A percentile compares a stretch with the other conserved stretches of the same genome.
Evolutionary conservation across 2,797 vertebrate species (phyloP).

Genomic region (Lerista edwardsae): DNA sequence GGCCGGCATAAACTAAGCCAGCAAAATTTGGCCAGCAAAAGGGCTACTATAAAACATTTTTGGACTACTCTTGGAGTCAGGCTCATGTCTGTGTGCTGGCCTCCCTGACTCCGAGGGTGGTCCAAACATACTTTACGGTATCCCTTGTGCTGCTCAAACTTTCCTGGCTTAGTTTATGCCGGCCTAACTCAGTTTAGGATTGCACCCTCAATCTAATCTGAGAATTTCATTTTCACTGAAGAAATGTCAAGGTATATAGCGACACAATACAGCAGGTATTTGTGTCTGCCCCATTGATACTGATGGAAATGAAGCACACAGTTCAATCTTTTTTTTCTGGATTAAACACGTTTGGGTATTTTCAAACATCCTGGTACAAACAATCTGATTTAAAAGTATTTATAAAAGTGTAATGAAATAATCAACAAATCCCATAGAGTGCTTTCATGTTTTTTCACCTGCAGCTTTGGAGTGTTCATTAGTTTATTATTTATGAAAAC

Average conservation of each 20-base stretch:
- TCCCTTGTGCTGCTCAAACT: too few species aligned
- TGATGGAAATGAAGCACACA: not conserved
- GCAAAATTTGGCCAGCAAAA: too few species aligned
- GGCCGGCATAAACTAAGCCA: too few species aligned
- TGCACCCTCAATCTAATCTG: conserved; percentile 4
- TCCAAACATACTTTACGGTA: too few species aligned
- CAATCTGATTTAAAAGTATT: not conserved
- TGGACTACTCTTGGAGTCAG: too few species aligned
- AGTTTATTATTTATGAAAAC: conserved; percentile 10
- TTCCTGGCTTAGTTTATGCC: too few species aligned
- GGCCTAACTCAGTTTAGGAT: too few species aligned
- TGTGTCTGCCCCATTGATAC: not conserved
- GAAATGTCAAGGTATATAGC: not conserved
- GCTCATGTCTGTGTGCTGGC: too few species aligned
- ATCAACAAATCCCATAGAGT: not conserved
- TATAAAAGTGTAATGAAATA: not conserved
- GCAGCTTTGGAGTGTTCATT: not conserved
- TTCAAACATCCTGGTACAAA: not conserved
- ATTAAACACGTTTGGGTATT: not conserved
- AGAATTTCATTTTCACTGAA: not conserved
- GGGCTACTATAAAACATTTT: too few species aligned
- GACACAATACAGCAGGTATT: not conserved
- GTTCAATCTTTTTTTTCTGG: not conserved
- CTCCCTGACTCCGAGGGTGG: too few species aligned
- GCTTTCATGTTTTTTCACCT: not conserved